Conservation (phyloP, 1,140 invertebrate genomes). For the Laupala kohalensis region DNA sequence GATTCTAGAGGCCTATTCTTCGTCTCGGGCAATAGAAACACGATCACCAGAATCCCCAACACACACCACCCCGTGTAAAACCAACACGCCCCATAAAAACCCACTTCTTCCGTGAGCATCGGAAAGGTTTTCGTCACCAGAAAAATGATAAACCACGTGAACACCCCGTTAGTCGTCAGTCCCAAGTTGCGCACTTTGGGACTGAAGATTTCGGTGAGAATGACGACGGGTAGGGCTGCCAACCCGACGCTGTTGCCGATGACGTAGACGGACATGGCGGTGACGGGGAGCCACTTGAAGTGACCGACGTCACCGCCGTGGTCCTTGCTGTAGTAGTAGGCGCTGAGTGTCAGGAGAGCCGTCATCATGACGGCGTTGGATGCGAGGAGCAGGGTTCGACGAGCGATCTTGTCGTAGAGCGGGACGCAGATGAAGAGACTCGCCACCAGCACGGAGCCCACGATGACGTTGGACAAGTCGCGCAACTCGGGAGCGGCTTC, state of each 20-base stretch:
- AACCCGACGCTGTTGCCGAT: conserved; percentile 33
- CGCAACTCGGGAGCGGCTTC: conserved; percentile 31
- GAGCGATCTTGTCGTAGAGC: conserved; percentile 45
- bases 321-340: conserved; percentile 30
- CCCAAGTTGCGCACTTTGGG: conserved; percentile 67
- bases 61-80: conserved; percentile 38
- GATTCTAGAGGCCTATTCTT: conserved; percentile 44
- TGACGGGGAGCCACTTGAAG: conserved; percentile 36
- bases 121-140: conserved; percentile 39
- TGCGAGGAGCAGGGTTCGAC: conserved; percentile 37
- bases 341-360: conserved; percentile 27
- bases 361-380: conserved; percentile 32
- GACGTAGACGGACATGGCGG: conserved; percentile 38
- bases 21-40: conserved; percentile 45
- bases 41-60: conserved; percentile 31
- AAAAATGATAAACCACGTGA: conserved; percentile 43
- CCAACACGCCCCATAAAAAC: conserved; percentile 39
- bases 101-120: conserved; percentile 29
- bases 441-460: conserved; percentile 29
- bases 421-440: conserved; percentile 33
- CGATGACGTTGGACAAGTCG: conserved; percentile 37
- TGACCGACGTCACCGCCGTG: conserved; percentile 21
- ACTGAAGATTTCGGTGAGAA: conserved; percentile 50
- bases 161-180: conserved; percentile 55
- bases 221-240: conserved; percentile 40